Evolutionary conservation across 2,797 vertebrate genomes (phyloP).

Genomic region (Stomatorhinus walkeri): DNA sequence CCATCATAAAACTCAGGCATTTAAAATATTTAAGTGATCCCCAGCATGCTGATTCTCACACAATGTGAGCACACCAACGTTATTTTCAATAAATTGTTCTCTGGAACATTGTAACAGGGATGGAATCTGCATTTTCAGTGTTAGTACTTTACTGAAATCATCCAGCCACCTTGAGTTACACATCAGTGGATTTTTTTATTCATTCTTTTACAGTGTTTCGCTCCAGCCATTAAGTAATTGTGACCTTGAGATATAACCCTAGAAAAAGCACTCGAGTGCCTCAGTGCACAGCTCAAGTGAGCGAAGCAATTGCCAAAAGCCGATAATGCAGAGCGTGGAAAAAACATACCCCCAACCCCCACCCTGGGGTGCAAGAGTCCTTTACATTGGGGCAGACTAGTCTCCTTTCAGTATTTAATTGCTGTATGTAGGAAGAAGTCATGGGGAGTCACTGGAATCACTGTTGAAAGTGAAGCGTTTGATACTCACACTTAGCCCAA

Average conservation of each 20-base stretch:
- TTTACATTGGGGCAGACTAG: not conserved
- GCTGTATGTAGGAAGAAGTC: not conserved
- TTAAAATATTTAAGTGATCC: conserved; percentile 6
- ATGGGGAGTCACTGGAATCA: not conserved
- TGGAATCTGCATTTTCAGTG: not conserved
- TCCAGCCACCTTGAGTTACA: not conserved
- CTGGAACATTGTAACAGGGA: not conserved
- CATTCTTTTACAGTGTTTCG: not conserved
- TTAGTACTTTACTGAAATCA: not conserved
- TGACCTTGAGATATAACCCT: conserved; percentile 6
- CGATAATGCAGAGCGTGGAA: not conserved
- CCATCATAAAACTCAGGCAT: not conserved
- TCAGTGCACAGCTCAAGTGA: not conserved
- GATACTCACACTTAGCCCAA: not conserved
- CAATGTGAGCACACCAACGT: not conserved
- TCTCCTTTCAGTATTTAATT: conserved; percentile 1
- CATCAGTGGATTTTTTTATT: not conserved
- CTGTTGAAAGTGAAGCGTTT: not conserved
- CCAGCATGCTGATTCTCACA: not conserved
- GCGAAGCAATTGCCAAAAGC: not conserved
- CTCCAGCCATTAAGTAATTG: conserved; percentile 8
- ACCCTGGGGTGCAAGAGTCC: not conserved
- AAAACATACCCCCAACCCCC: not conserved
- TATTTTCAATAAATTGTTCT: not conserved
- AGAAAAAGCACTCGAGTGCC: not conserved